Percentiles rank a stretch among this genome's conserved stretches.
These are phyloP conservation scores for Antennarius maculatus DNA, from an alignment of 2,797 vertebrate genomes.

Conservation along the genomic window DNA sequence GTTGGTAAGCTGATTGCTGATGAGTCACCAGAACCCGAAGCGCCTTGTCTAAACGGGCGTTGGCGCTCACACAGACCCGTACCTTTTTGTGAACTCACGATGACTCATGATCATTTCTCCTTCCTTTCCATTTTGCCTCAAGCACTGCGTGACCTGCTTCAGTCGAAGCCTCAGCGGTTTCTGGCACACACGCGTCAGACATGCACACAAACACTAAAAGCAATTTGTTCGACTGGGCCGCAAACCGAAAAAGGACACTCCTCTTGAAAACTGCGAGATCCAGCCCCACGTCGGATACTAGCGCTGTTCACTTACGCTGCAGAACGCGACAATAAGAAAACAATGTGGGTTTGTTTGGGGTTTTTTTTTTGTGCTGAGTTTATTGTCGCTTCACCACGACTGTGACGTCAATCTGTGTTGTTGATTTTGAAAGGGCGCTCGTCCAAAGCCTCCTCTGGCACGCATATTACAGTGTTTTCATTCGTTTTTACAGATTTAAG, in stretches of 20 bases:
- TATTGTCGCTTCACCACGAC: no score
- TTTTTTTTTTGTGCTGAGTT: no score
- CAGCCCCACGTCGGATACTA: no score
- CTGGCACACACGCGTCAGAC: not conserved
- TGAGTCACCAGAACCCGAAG: not conserved
- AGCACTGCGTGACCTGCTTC: conserved; percentile 45
- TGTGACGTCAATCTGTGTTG: no score
- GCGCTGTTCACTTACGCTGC: no score
- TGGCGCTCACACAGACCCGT: conserved; percentile 7
- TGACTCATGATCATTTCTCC: conserved; percentile 9
- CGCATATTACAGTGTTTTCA: no score
- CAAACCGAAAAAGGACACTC: not conserved
- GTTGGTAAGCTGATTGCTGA: not conserved
- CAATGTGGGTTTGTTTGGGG: no score
- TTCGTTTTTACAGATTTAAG: no score
- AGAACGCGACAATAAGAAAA: no score
- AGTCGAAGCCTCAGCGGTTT: conserved; percentile 33
- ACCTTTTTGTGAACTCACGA: conserved; percentile 23
- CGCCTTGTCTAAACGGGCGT: conserved; percentile 37
- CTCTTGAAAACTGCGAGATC: no score
- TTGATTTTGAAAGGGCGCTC: no score
- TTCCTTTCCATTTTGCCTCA: conserved; percentile 15
- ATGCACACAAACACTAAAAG: conserved; percentile 10
- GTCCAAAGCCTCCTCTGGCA: no score
- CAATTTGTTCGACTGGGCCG: conserved; percentile 35